A percentile compares a stretch with the other conserved stretches of the same genome.
phyloP scores from a whole-genome alignment of 2,888 invertebrate species.

The Strigamia crassipes region DNA sequence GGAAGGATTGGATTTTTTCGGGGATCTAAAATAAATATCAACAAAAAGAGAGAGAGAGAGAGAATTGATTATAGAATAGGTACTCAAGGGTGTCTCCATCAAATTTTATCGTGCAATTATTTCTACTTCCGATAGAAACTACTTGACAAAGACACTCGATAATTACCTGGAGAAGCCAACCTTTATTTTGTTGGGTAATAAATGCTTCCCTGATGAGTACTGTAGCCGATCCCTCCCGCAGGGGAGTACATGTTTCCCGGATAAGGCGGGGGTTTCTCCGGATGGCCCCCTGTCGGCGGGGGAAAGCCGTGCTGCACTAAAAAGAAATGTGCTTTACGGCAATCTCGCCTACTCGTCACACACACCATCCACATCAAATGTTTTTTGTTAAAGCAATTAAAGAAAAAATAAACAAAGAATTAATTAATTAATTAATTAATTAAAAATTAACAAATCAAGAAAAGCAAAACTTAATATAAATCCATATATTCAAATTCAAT shows the following conservation, averaged over 20 bases:
- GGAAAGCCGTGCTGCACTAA: conserved; percentile 48
- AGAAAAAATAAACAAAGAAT: neutral
- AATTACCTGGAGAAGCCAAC: conserved; percentile 63
- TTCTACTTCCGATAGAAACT: conserved; percentile 33
- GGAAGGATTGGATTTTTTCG: conserved; percentile 48
- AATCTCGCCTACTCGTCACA: conserved; percentile 27
- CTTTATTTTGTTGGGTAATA: conserved; percentile 74
- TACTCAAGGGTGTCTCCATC: neutral
- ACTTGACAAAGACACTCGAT: conserved; percentile 13
- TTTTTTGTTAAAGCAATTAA: neutral
- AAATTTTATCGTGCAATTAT: conserved; percentile 43
- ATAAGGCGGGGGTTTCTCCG: conserved; percentile 51
- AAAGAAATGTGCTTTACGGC: conserved; percentile 43
- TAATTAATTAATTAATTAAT: neutral
- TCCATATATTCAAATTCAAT: neutral
- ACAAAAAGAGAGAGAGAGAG: conserved; percentile 35
- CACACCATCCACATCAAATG: neutral
- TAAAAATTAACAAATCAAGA: neutral
- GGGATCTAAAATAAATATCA: conserved; percentile 47
- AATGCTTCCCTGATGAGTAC: conserved; percentile 77
- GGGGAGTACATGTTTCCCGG: conserved; percentile 96
- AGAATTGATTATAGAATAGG: conserved; percentile 28
- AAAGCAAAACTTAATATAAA: neutral
- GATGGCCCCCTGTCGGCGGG: conserved; percentile 46
- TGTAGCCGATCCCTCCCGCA: conserved; percentile 75